These are phyloP conservation scores for Leptothorax acervorum DNA, from an alignment of 2,888 invertebrate species.

Conservation along the genomic window DNA sequence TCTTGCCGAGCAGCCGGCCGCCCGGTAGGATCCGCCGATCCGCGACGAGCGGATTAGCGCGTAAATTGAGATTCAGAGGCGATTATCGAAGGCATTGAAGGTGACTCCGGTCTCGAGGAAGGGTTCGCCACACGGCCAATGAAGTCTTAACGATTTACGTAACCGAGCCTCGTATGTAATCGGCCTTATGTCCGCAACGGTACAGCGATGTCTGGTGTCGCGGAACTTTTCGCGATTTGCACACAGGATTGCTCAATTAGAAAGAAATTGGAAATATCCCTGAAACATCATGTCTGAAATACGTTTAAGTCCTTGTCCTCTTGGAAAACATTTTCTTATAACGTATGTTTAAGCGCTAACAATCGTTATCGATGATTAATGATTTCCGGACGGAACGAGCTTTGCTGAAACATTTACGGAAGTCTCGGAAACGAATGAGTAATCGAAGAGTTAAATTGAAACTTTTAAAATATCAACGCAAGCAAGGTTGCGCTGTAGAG, in stretches of 20 bases:
- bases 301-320: background rate
- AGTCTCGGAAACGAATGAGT: slow-evolving; percentile 47
- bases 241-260: background rate
- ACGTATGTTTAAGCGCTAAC: background rate
- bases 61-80: slow-evolving; percentile 77
- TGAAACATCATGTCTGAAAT: background rate
- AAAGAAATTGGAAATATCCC: background rate
- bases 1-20: background rate
- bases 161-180: slow-evolving; percentile 78
- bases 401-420: slow-evolving; percentile 57
- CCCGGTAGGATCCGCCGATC: background rate
- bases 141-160: slow-evolving; percentile 82
- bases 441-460: slow-evolving; percentile 58
- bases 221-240: slow-evolving; percentile 60
- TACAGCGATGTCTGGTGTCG: slow-evolving; percentile 62
- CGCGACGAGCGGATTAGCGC: slow-evolving; percentile 51
- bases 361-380: slow-evolving; percentile 20
- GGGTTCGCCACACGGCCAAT: slow-evolving; percentile 79
- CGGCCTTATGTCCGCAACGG: slow-evolving; percentile 66
- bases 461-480: slow-evolving; percentile 33
- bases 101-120: slow-evolving; percentile 78
- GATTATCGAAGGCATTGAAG: slow-evolving; percentile 76
- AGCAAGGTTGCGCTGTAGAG: background rate
- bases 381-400: background rate
- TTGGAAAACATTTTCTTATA: background rate